Base-by-base conservation (phyloP, 2,113 vertebrate species). In the Parus major region DNA sequence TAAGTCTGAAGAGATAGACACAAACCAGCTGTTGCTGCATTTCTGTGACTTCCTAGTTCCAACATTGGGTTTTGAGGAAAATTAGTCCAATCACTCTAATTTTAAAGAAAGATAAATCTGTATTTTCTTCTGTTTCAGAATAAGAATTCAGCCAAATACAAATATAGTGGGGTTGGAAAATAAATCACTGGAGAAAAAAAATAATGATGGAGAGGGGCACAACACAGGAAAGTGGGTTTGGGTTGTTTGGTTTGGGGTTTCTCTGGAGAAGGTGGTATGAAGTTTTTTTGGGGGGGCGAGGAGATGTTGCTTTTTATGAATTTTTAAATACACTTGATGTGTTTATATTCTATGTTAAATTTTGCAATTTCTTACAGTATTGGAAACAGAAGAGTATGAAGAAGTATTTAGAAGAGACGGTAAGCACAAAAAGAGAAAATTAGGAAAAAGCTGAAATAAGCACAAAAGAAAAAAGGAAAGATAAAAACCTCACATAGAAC, bases 251-350 rank as follows among this genome's bases (percentile, higher is more conserved):
- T 31, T 86, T 72, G n/a, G 18, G 10, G 6, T 52, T 71, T 55
- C 22, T 42, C 14, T 9, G 20, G 42, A 56, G 22, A 60, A 6
- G 3, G 9, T 31, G 17, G 4, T 41, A 11, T 27, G 9, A 16
- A 13, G 11, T 5, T 63, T 17, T 15, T 78, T 57, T 11, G 0
- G 4, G 3, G 12, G 3, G 16, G 5, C 52, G 2, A 1, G 7
- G 12, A 23, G 3, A 15, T 39, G 19, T 22, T 66, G 3, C 1
- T 28, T 71, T 88, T 50, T 25, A 66, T 71, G 79, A 68, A 50
- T 10, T 59, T 86, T 64, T 42, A 71, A 63, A 85, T 47, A 47
- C 15, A 44, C 1, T 21, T 53, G 4, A 61, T 29, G 10, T 55
- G 63, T 75, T 82, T 55, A 24, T 55, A 68, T 6, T 79, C 16